These are phyloP conservation scores for Spisula solida DNA, from an alignment of 2,888 invertebrate genomes.

Conservation along the genomic window DNA sequence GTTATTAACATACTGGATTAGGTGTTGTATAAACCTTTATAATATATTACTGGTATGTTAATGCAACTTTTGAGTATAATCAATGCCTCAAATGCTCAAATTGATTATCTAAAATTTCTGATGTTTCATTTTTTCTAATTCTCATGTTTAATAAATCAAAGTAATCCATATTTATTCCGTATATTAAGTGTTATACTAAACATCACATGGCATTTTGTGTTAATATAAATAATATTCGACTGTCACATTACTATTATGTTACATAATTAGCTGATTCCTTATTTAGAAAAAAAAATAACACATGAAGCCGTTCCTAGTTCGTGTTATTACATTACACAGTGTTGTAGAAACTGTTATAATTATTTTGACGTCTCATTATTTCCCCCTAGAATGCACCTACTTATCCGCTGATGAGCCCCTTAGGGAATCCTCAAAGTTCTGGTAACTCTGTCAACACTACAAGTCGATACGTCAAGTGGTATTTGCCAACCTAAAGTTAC, in stretches of 20 bases:
- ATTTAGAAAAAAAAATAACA: too few relatives aligned
- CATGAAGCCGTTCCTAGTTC: background rate
- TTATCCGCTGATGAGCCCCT: background rate
- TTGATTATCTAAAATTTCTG: too few relatives aligned
- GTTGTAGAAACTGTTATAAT: background rate
- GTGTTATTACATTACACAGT: background rate
- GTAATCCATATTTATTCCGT: background rate
- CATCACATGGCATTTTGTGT: too few relatives aligned
- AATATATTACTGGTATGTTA: too few relatives aligned
- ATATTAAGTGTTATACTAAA: background rate
- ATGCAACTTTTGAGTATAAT: too few relatives aligned
- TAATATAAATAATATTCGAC: too few relatives aligned
- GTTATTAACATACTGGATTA: too few relatives aligned
- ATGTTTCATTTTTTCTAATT: too few relatives aligned
- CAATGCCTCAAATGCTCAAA: too few relatives aligned
- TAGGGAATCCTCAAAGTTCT: background rate
- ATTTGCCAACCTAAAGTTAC: background rate
- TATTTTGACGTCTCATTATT: background rate
- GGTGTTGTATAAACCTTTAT: too few relatives aligned
- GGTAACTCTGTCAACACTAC: background rate
- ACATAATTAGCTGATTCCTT: too few relatives aligned
- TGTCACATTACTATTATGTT: too few relatives aligned
- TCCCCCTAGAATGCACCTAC: background rate
- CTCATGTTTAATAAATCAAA: background rate
- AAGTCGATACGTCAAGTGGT: constrained; percentile 6